A percentile compares a stretch with the other conserved stretches of the same genome.
Evolutionary conservation across 2,888 invertebrate genomes (phyloP).

Genomic region (Melanostoma mellinum): DNA sequence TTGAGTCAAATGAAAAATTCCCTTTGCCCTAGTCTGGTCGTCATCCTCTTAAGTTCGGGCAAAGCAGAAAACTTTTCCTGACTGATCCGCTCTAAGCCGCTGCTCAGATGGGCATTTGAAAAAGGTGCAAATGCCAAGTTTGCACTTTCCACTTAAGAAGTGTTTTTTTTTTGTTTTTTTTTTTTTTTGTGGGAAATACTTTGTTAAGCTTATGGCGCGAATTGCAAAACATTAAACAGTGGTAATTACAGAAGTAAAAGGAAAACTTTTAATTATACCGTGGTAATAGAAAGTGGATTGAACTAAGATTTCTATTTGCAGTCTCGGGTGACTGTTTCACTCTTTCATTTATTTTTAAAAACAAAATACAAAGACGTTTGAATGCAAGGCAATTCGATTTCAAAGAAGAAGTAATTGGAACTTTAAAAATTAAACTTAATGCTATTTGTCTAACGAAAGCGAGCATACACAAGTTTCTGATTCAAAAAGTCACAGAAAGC

Average conservation of each 20-base stretch:
- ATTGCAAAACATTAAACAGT: constrained; percentile 45
- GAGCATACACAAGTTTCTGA: too few relatives aligned
- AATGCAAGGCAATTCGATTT: too few relatives aligned
- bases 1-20: constrained; percentile 40
- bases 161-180: constrained; percentile 17
- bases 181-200: constrained; percentile 30
- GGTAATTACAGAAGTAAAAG: constrained; percentile 46
- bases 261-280: constrained; percentile 44
- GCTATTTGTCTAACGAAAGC: too few relatives aligned
- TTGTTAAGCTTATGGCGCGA: constrained; percentile 26
- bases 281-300: constrained; percentile 20
- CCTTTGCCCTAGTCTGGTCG: constrained; percentile 9
- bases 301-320: constrained; percentile 1
- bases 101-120: constrained; percentile 33
- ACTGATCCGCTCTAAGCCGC: constrained; percentile 42
- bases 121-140: constrained; percentile 61
- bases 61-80: constrained; percentile 30
- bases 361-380: too few relatives aligned
- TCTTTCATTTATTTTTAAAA: too few relatives aligned
- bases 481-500: too few relatives aligned
- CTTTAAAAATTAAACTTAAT: too few relatives aligned
- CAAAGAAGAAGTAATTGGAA: too few relatives aligned
- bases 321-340: too few relatives aligned
- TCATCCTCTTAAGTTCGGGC: constrained; percentile 9
- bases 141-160: constrained; percentile 23